Conservation (phyloP, 2,888 invertebrate genomes). For the Frankliniella fusca region DNA sequence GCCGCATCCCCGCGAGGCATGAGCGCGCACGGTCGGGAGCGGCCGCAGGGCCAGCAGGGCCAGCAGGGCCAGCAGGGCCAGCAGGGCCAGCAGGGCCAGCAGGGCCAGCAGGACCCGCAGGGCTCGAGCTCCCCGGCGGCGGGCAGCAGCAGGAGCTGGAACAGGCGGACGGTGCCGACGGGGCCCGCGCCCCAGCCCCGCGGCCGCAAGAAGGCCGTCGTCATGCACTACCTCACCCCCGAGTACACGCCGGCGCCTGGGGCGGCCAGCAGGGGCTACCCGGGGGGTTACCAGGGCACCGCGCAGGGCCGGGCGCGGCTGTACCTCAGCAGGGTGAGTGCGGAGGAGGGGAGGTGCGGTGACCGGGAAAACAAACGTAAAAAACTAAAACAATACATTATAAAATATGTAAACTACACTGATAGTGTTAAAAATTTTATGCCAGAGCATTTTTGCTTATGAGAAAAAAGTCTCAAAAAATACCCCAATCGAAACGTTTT, state of each 20-base stretch:
- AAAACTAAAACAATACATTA: neutral
- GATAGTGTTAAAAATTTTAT: no score
- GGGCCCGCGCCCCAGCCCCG: neutral
- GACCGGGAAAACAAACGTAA: neutral
- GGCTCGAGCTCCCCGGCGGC: neutral
- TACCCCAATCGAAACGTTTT: no score
- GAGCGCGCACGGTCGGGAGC: no score
- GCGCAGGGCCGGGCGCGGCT: neutral
- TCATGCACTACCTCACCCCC: slow-evolving; percentile 14
- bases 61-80: neutral
- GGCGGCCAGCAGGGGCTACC: neutral
- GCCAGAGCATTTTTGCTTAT: no score
- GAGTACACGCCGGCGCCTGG: neutral
- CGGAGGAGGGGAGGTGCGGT: neutral
- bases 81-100: neutral
- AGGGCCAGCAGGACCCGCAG: neutral
- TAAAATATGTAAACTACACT: no score
- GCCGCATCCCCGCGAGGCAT: no score
- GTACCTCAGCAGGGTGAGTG: slow-evolving; percentile 10
- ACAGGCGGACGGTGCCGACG: slow-evolving; percentile 5
- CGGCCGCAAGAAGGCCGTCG: neutral
- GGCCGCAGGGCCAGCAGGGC: no score
- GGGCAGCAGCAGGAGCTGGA: neutral
- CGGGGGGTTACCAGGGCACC: neutral
- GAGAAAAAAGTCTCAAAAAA: no score